These are phyloP conservation scores for Apocheima hispidaria DNA, from an alignment of 2,888 invertebrate genomes.

Conservation along the genomic window DNA sequence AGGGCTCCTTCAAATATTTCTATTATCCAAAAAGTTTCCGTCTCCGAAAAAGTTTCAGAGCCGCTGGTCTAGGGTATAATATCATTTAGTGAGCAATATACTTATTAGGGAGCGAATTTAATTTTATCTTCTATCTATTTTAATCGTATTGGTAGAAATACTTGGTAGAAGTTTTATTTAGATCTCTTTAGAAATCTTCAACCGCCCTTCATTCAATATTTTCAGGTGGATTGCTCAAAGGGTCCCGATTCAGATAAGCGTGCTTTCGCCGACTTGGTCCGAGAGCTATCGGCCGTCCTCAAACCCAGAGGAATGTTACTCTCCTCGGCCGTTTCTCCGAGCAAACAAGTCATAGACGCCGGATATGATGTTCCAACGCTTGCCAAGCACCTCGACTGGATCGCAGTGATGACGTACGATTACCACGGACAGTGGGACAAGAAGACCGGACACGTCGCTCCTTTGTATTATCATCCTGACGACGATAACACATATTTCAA, in stretches of 20 bases:
- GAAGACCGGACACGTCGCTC: conserved; percentile 95
- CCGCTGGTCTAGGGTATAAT: no score
- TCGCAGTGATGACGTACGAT: conserved; percentile 97
- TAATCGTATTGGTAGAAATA: no score
- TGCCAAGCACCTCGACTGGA: conserved; percentile 93
- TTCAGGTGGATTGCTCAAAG: conserved; percentile 93
- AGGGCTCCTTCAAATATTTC: no score
- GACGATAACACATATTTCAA: conserved; percentile 94
- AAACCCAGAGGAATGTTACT: conserved; percentile 89
- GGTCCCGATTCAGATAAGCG: conserved; percentile 94
- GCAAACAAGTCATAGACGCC: conserved; percentile 94
- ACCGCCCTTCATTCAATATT: conserved; percentile 23
- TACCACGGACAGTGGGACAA: conserved; percentile 97
- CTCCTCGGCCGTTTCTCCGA: conserved; percentile 95
- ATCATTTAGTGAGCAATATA: no score
- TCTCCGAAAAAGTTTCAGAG: no score
- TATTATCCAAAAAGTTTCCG: no score
- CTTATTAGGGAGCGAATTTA: no score
- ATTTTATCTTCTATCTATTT: no score
- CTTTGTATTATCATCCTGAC: conserved; percentile 92
- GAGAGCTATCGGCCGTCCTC: conserved; percentile 89
- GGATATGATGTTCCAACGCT: conserved; percentile 93
- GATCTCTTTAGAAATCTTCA: background rate
- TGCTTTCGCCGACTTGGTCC: conserved; percentile 90
- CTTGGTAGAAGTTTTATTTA: background rate